Base-by-base conservation (phyloP, 2,797 vertebrate genomes). In the Uromys caudimaculatus region DNA sequence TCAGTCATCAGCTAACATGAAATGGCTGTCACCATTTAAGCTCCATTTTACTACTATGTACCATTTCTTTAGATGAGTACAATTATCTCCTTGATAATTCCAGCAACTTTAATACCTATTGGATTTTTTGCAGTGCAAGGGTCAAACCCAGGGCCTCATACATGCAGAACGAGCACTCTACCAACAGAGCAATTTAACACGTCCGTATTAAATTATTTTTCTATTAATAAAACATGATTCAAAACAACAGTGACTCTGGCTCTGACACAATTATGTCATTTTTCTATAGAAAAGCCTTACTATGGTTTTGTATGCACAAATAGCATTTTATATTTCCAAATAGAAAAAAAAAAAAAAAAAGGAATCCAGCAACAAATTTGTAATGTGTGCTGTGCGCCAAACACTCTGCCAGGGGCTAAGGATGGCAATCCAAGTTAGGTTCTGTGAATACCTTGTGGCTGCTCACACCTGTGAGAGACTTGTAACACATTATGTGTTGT, bases 151-250 rank as follows among this genome's bases (percentile, higher is more conserved):
- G 69, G n/a, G 23, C 69, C n/a, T 76, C 44, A 5, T n/a, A 19
- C 12, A 16, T 29, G 44, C 21, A 58, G 21, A 24, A 38, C 6
- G n/a, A 52, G 35, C 23, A 64, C 23, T 64, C 44, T 78, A 64
- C 5, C 32, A 38, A 8, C 2, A 35, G 58, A 52, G 58, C 75
- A 52, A 52, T 21, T 64, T 47, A 77, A 3, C n/a, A 90, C 35
- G 44, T 47, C 44, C 44, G 24, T 64, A 13, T 83, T 89, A 83
- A 17, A 67, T 87, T 67, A 50, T 64, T 76, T 83, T 95, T 56
- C 73, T 96, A 11, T 86, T 90, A 89, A 79, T 67, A 78, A 91
- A 84, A 76, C 10, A 24, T 47, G 41, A 54, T 89, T 92, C 71
- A 89, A 62, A 6, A 29, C 81, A 90, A 19, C 41, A 75, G 14